These are phyloP conservation scores for Papilio glaucus DNA, from an alignment of 1,140 invertebrate genomes.

Conservation along the genomic window DNA sequence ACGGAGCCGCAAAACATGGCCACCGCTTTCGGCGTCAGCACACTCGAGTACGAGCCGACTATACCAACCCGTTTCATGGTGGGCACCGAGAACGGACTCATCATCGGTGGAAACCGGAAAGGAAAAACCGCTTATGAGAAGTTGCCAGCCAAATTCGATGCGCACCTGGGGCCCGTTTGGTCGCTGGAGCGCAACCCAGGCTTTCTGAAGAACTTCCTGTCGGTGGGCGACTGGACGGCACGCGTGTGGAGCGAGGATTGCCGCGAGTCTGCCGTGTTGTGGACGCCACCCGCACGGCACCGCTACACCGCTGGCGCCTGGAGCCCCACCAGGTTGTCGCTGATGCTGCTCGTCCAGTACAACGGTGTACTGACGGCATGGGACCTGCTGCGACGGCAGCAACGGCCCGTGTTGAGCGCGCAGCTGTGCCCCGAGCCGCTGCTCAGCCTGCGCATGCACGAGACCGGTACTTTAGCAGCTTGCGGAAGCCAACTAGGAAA, in stretches of 20 bases:
- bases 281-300: constrained; percentile 90
- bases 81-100: constrained; percentile 90
- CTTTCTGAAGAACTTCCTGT: constrained; percentile 95
- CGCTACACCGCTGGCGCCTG: constrained; percentile 92
- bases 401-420: constrained; percentile 91
- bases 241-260: constrained; percentile 96
- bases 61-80: constrained; percentile 92
- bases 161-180: constrained; percentile 92
- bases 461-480: constrained; percentile 88
- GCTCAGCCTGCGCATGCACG: constrained; percentile 66
- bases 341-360: constrained; percentile 92
- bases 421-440: constrained; percentile 89
- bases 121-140: constrained; percentile 93
- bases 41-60: constrained; percentile 94
- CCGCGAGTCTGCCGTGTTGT: constrained; percentile 93
- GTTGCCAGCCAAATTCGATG: constrained; percentile 88
- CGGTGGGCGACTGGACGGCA: constrained; percentile 94
- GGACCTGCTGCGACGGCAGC: constrained; percentile 95
- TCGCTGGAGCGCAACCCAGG: constrained; percentile 92
- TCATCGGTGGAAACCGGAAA: constrained; percentile 91
- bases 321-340: constrained; percentile 93
- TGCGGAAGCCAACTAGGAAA: constrained; percentile 92
- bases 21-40: constrained; percentile 89
- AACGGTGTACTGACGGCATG: constrained; percentile 94
- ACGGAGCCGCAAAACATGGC: constrained; percentile 87